Base-by-base conservation (phyloP, 37 sponge, comb jelly and placozoan species). In the Chondrosia reniformis region DNA sequence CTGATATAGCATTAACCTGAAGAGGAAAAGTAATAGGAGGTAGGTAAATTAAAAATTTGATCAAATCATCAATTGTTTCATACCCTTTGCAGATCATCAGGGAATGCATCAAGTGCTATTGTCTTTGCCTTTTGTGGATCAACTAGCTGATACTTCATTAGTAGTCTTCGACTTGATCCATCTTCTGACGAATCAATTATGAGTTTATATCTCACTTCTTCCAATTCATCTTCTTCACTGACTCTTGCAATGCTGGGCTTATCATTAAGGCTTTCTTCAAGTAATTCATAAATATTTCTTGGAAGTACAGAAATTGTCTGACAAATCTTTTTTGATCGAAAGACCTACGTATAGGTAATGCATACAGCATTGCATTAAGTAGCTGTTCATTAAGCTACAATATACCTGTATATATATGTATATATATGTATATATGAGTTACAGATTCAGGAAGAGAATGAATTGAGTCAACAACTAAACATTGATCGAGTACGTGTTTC, bases 131-230 rank as follows among this genome's bases (percentile, higher is more conserved):
- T 75, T 21, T 80, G 41, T 55, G 74, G 67, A 17, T 86, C 15
- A 4, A 93, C 80, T 15, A 93, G 66, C 2, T 76, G 84, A 61
- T 79, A 83, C 37, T 78, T 76, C 79, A 91, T 87, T 46, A 95
- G 75, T 45, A 95, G 73, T 0, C 91, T 76, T 3, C 86, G 63
- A 1, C 89, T 71, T 0, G 87, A 86, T 65, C 81, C 90, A 55
- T 93, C 94, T 44, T 93, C 94, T 24, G 81, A 77, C 12, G 90
- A 83, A 58, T 93, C 94, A 45, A 93, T 93, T 58, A 93, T 86
- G 54, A 93, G 75, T 42, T 93, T 93, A 82, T 89, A 93, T 0
- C 94, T 81, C 22, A 89, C 84, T 37, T 89, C 94, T 79, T 39
- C 65, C 4, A 74, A 44, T 33, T 84, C 83, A 56, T 89, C 84